These are phyloP conservation scores for Siniperca knerii DNA, from an alignment of 2,113 vertebrate species.

Conservation along the genomic window DNA sequence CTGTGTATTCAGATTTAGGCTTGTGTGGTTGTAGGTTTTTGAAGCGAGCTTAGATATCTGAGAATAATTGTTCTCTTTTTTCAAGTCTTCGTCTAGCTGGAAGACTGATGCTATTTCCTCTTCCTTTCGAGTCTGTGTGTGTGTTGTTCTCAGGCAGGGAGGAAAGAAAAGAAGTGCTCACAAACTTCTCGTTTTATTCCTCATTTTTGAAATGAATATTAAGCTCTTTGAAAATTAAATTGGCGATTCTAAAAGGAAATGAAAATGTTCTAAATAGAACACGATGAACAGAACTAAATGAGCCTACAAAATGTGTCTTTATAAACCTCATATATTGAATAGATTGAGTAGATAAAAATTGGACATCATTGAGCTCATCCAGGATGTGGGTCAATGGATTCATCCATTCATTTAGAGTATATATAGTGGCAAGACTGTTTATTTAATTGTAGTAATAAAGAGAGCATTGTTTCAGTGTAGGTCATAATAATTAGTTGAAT, in stretches of 20 bases:
- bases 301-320: neutral
- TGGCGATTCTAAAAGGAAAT: neutral
- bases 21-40: neutral
- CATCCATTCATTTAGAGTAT: neutral
- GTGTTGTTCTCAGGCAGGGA: neutral
- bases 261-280: neutral
- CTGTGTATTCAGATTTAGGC: neutral
- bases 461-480: conserved; percentile 5
- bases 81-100: neutral
- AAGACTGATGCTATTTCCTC: neutral
- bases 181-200: conserved; percentile 16
- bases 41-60: neutral
- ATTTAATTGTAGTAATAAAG: conserved; percentile 21
- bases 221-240: neutral
- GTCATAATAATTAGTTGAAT: neutral
- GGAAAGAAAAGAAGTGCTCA: conserved; percentile 21
- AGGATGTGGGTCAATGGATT: conserved; percentile 53
- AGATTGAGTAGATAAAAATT: neutral
- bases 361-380: neutral
- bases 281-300: neutral
- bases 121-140: neutral
- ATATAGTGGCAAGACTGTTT: neutral
- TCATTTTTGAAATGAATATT: neutral
- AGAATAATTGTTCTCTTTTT: neutral
- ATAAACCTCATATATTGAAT: neutral